These are phyloP conservation scores for Protosalanx chinensis DNA, from an alignment of 2,797 vertebrate genomes.

Conservation along the genomic window DNA sequence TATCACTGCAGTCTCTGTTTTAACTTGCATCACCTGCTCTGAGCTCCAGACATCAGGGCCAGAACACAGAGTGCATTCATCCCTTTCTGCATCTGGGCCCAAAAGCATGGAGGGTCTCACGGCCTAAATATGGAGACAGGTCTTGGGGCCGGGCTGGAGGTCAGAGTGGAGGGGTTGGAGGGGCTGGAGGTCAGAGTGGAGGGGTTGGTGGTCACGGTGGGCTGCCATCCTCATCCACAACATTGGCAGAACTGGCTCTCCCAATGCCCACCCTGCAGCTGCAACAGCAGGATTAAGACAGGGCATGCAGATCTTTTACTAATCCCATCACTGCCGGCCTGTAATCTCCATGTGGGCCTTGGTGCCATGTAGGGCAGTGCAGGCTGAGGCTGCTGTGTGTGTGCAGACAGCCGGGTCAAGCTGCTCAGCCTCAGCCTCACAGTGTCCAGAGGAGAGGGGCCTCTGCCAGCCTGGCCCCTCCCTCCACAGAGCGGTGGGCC, in stretches of 20 bases:
- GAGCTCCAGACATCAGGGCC: neutral
- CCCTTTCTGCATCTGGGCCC: too few species aligned
- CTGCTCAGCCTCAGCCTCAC: conserved; percentile 12
- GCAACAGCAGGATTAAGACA: neutral
- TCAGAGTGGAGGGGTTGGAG: too few species aligned
- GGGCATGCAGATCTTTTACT: neutral
- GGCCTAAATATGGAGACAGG: too few species aligned
- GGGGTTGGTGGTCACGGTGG: too few species aligned
- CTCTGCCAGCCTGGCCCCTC: conserved; percentile 58
- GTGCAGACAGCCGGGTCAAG: neutral
- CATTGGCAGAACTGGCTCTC: neutral
- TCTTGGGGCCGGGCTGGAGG: too few species aligned
- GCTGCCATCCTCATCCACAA: neutral
- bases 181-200: too few species aligned
- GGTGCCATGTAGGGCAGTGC: neutral
- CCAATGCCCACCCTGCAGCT: neutral
- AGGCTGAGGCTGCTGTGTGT: neutral
- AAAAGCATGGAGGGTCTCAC: too few species aligned
- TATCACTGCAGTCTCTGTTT: conserved; percentile 34
- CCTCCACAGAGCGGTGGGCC: conserved; percentile 52
- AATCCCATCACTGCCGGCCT: neutral
- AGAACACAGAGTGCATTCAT: too few species aligned
- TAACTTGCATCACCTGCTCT: conserved; percentile 5
- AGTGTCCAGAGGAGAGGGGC: conserved; percentile 32
- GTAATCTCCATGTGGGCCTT: neutral